Base-by-base conservation (phyloP, 1,140 invertebrate species). In the Papilio polytes region DNA sequence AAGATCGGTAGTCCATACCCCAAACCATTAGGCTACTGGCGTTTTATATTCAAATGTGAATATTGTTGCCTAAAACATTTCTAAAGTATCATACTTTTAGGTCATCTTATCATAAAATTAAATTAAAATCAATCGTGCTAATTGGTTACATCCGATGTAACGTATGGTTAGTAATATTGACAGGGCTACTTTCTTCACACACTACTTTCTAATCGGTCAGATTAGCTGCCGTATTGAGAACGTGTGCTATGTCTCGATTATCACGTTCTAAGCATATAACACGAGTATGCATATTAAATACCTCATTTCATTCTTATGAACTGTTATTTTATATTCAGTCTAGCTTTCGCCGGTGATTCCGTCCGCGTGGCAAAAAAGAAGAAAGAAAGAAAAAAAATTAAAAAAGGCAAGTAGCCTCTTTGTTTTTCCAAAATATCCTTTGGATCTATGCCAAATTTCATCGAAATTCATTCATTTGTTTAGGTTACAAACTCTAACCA, bases 161-260 rank as follows among this genome's bases (percentile, higher is more conserved):
- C 8, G 26, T 41, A 70, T 73, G n/a, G 18, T 2, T 13, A 78
- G 72, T 73, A 44, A 22, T 51, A 73, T 53, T 22, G 15, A 36
- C 79, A 74, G 53, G 81, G 76, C 77, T 66, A 84, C 83, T 84
- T 84, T 84, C 83, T 74, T 81, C 77, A 83, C 78, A 44, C 70
- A 80, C 80, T 53, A 84, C 83, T 84, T 82, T 84, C 83, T 82
- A 82, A 44, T 66, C 10, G 31, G 72, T 78, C 74, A 80, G 83
- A 84, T 80, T 74, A 73, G 74, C 22, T 20, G 20, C 46, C 74
- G 20, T 76, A 76, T 76, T 76, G 46, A 46, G 74, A 44, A 76
- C 74, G 51, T 51, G 2, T n/a, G 53, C 12, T 20, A 74, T 74
- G 41, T 53, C 63, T 66, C 20, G n/a, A 74, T 48, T 74, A 74